A percentile compares a stretch with the other conserved stretches of the same genome.
phyloP scores from a whole-genome alignment of 2,113 vertebrate species.

The Ceratotherium simum region DNA sequence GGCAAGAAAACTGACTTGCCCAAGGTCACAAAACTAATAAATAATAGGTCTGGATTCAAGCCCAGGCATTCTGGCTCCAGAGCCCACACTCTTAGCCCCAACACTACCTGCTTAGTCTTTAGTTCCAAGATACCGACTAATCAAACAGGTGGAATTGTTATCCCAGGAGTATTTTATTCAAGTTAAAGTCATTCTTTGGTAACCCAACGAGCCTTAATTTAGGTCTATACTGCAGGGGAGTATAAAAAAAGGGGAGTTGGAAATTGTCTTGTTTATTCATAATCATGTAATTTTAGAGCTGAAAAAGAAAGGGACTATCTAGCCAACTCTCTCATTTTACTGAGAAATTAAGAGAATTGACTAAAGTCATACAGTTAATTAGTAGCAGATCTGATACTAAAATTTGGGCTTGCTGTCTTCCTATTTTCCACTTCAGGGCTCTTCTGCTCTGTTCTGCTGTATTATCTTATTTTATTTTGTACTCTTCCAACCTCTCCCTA shows the following conservation, averaged over 20 bases:
- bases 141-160: background rate
- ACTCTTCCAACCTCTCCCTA: background rate
- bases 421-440: background rate
- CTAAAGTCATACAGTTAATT: background rate
- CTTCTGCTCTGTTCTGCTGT: background rate
- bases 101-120: background rate
- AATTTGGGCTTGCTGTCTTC: background rate
- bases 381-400: background rate
- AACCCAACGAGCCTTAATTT: background rate
- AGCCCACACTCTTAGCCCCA: background rate
- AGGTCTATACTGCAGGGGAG: background rate
- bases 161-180: background rate
- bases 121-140: background rate
- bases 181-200: background rate
- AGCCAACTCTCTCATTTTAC: background rate
- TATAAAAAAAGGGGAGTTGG: too few species aligned
- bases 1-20: background rate
- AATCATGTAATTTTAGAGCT: constrained; percentile 14
- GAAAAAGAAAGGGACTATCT: background rate
- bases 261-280: background rate
- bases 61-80: background rate
- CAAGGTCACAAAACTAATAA: background rate
- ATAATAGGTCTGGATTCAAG: background rate
- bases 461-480: background rate
- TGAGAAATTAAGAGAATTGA: background rate